phyloP scores from a whole-genome alignment of 2,888 invertebrate species.

The Phaedon cochleariae region DNA sequence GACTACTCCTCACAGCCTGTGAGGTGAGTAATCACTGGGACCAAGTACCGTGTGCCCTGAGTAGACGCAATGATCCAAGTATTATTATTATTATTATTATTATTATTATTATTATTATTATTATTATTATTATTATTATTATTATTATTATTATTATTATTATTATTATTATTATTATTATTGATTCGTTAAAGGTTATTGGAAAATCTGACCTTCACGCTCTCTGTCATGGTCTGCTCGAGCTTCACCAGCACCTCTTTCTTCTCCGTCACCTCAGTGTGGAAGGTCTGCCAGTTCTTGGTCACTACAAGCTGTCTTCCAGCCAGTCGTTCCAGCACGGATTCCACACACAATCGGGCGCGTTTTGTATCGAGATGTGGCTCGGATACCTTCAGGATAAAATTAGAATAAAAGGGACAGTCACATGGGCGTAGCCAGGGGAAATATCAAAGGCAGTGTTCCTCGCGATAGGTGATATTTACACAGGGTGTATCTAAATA shows the following conservation, averaged over 20 bases:
- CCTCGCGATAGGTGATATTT: too few relatives aligned
- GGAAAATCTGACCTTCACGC: conserved; percentile 63
- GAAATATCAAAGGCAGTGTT: too few relatives aligned
- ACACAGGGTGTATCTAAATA: too few relatives aligned
- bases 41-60: too few relatives aligned
- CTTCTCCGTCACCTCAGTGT: conserved; percentile 70
- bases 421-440: neutral
- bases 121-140: too few relatives aligned
- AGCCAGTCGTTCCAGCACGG: conserved; percentile 73
- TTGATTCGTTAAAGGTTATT: conserved; percentile 2
- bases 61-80: too few relatives aligned
- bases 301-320: conserved; percentile 72
- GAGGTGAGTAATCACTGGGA: too few relatives aligned
- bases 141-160: too few relatives aligned
- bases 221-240: conserved; percentile 70
- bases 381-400: conserved; percentile 62
- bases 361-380: conserved; percentile 74
- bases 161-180: too few relatives aligned
- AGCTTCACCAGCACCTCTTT: conserved; percentile 64
- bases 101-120: too few relatives aligned
- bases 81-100: too few relatives aligned
- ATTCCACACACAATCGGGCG: conserved; percentile 73
- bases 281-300: conserved; percentile 77
- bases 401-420: conserved; percentile 34
- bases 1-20: too few relatives aligned